Evolutionary conservation across 2,888 invertebrate species (phyloP), one percentile per base, ranked within the genome.

Genomic region (Unio delphinus): DNA sequence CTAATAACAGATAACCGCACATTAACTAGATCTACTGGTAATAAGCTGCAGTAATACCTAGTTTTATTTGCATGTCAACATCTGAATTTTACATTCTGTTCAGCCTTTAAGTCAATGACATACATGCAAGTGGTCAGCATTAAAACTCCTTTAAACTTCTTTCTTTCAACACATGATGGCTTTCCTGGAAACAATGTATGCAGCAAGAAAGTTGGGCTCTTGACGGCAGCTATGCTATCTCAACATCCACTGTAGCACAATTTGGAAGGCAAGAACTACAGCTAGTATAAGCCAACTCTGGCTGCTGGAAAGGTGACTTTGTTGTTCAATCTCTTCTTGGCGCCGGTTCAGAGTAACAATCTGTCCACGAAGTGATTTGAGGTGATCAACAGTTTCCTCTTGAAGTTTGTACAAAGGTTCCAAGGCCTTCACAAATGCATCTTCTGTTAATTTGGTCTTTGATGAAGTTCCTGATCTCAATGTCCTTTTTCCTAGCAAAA

Each of bases 201-300:
- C 15, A 15, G 11, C 45, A 45, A 45, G 45, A 45, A 45, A 45
- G 45, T 3, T 45, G 8, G 45, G 15, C 3, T 45, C 45, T 8
- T 45, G 45, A 45, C 15, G 15, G 11, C 45, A 45, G 45, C 3
- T 45, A 15, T 45, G 45, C 45, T 45, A 82, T 57, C 77, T 71
- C 56, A 86, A 78, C 56, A 82, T 65, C 83, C 83, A 85, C 68
- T 83, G 83, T 20, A 85, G 69, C n/a, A 86, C 30, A 45, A 80
- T 72, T 69, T 86, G 85, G 62, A 82, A 75, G 20, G 80, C 70
- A 8, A 85, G 73, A 26, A 85, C 70, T 11, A 81, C 59, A 26
- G 79, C 79, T 58, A 86, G 73, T 15, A 83, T 68, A 54, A 83
- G 61, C 82, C 83, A 85, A 59, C 80, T 80, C 61, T 74, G 69